A percentile compares a stretch with the other conserved stretches of the same genome.
phyloP scores from a whole-genome alignment of 2,888 invertebrate species.

The Xylota segnis region DNA sequence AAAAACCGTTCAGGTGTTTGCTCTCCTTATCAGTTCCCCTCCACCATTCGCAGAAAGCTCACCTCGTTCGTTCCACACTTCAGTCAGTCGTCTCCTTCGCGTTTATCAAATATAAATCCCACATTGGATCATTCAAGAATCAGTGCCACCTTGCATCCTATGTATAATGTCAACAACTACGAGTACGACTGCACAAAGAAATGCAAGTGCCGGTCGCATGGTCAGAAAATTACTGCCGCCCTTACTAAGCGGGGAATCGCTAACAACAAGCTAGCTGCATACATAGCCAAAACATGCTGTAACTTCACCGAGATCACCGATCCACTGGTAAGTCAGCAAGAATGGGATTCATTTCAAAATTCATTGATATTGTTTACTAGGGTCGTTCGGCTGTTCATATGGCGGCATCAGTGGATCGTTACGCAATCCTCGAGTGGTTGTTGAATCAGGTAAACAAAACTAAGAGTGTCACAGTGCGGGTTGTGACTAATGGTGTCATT shows the following conservation, averaged over 20 bases:
- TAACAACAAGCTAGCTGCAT: conserved; percentile 87
- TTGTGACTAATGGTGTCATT: not conserved
- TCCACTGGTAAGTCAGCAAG: conserved; percentile 85
- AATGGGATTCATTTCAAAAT: not conserved
- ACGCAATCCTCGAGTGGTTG: conserved; percentile 90
- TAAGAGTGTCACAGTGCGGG: too few species aligned
- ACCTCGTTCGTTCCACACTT: not conserved
- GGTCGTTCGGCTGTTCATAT: conserved; percentile 93
- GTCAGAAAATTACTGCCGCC: conserved; percentile 86
- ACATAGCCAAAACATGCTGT: conserved; percentile 86
- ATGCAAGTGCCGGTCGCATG: conserved; percentile 85
- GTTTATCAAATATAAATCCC: not conserved
- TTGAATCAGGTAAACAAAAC: conserved; percentile 85
- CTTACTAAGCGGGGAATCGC: conserved; percentile 88
- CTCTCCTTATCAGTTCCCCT: conserved; percentile 3
- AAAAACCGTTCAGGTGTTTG: not conserved
- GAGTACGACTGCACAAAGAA: conserved; percentile 86
- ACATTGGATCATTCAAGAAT: conserved; percentile 37
- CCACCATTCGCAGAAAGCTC: not conserved
- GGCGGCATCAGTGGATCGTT: conserved; percentile 90
- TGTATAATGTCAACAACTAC: conserved; percentile 78
- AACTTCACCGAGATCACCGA: conserved; percentile 87
- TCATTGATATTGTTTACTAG: conserved; percentile 79
- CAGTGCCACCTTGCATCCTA: conserved; percentile 32
- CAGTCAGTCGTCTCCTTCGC: not conserved